Percentiles rank a stretch among this genome's conserved stretches.
Conservation (phyloP, 2,888 invertebrate genomes). For the Tipula helvola region DNA sequence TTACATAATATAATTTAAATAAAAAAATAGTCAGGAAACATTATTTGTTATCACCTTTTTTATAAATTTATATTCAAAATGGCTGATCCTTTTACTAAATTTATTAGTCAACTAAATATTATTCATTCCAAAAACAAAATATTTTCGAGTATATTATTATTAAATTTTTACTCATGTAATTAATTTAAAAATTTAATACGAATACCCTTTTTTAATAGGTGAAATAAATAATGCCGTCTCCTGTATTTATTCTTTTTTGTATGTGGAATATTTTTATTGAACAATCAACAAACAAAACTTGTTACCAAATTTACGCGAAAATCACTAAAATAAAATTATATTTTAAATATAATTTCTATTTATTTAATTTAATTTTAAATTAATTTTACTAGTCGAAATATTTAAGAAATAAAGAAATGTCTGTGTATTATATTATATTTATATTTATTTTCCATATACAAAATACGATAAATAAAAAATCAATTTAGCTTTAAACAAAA, state of each 20-base stretch:
- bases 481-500: neutral
- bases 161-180: neutral
- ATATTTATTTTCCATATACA: conserved; percentile 9
- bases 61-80: neutral
- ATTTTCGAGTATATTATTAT: neutral
- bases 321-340: neutral
- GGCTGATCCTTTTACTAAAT: neutral
- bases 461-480: conserved; percentile 13
- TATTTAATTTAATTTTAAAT: neutral
- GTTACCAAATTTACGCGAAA: neutral
- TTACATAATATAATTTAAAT: neutral
- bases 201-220: neutral
- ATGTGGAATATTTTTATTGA: neutral
- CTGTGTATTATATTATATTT: neutral
- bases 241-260: neutral
- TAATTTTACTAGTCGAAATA: neutral
- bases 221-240: neutral
- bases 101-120: neutral
- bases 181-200: neutral
- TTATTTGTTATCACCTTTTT: neutral
- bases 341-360: neutral
- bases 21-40: neutral
- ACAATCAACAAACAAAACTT: neutral
- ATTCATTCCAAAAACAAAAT: neutral
- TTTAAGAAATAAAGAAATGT: neutral